phyloP scores from a whole-genome alignment of 2,888 invertebrate genomes.

The Steinernema carpocapsae region DNA sequence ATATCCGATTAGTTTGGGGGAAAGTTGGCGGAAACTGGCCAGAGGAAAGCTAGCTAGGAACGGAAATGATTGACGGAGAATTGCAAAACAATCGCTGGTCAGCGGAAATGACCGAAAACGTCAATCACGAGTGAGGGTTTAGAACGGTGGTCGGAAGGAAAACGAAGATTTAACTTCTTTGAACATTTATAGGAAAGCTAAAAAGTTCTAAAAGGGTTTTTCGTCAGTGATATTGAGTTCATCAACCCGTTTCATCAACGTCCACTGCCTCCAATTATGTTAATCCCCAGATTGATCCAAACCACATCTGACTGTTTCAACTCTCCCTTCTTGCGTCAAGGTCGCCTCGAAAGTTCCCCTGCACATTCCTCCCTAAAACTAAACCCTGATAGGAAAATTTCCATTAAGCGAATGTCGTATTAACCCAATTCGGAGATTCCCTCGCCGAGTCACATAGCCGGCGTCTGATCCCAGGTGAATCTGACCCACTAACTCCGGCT shows the following conservation, averaged over 20 bases:
- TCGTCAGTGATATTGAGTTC: not conserved
- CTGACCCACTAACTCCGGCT: conserved; percentile 17
- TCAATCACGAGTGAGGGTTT: not conserved
- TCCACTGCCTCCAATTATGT: too few species aligned
- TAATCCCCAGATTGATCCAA: too few species aligned
- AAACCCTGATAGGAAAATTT: conserved; percentile 6
- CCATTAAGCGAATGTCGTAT: conserved; percentile 16
- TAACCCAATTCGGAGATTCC: conserved; percentile 25
- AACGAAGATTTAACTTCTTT: not conserved
- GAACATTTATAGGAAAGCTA: too few species aligned
- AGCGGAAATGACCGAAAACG: conserved; percentile 11
- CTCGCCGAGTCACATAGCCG: conserved; percentile 15
- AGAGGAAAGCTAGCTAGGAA: conserved; percentile 25
- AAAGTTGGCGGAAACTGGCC: conserved; percentile 31
- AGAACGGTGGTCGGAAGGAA: not conserved
- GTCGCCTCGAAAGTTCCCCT: too few species aligned
- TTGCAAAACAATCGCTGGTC: conserved; percentile 25
- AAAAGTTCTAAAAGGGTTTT: not conserved
- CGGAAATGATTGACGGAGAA: conserved; percentile 38
- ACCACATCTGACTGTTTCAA: too few species aligned
- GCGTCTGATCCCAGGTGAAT: not conserved
- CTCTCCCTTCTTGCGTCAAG: too few species aligned
- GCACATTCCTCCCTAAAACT: too few species aligned
- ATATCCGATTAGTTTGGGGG: conserved; percentile 40
- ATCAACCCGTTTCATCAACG: too few species aligned